These are phyloP conservation scores for Petrolisthes manimaculis DNA, from an alignment of 2,888 invertebrate genomes.

Conservation along the genomic window DNA sequence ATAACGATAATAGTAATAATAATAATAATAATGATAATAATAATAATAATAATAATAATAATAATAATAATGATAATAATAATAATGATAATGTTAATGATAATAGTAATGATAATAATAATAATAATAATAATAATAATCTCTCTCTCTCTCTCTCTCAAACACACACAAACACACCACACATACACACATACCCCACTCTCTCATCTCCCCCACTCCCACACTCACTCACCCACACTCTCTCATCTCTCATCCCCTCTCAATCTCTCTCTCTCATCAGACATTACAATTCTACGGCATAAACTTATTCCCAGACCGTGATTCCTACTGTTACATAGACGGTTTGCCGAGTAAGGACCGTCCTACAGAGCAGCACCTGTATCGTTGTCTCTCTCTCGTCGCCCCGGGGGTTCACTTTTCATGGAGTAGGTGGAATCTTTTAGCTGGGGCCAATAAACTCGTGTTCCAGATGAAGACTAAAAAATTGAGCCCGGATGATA, in stretches of 20 bases:
- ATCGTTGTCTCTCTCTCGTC: conserved; percentile 83
- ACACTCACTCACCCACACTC: neutral
- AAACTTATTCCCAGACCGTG: conserved; percentile 85
- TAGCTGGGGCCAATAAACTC: conserved; percentile 76
- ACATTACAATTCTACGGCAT: conserved; percentile 79
- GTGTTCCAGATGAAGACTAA: conserved; percentile 76
- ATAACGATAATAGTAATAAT: too few species aligned
- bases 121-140: neutral
- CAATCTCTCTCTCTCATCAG: conserved; percentile 68
- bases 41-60: too few species aligned
- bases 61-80: too few species aligned
- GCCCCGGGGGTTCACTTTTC: conserved; percentile 81
- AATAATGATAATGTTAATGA: too few species aligned
- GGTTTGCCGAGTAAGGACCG: conserved; percentile 65
- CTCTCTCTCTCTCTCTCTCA: conserved; percentile 8
- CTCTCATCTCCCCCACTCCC: neutral
- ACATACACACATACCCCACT: neutral
- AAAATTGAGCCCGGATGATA: conserved; percentile 71
- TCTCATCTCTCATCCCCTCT: too few species aligned
- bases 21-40: too few species aligned
- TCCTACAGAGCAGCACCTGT: conserved; percentile 69
- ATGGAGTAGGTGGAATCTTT: conserved; percentile 81
- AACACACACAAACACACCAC: neutral
- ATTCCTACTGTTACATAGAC: conserved; percentile 75
- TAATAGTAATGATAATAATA: neutral